phyloP scores from a whole-genome alignment of 1,140 invertebrate species.

The Pseudomyrmex sp. region DNA sequence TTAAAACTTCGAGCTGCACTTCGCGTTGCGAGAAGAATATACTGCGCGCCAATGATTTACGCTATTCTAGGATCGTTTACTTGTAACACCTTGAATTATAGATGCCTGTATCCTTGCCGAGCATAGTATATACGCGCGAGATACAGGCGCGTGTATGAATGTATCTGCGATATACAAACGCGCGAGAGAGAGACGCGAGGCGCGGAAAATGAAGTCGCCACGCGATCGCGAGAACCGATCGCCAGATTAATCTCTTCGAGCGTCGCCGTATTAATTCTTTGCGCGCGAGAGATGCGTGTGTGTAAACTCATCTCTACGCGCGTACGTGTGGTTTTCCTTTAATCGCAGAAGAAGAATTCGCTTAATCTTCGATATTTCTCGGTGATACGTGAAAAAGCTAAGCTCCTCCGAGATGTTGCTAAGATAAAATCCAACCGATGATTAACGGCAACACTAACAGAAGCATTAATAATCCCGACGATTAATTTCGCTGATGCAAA shows the following conservation, averaged over 20 bases:
- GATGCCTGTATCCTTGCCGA: conserved; percentile 75
- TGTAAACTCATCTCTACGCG: conserved; percentile 8
- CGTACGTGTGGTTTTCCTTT: conserved; percentile 26
- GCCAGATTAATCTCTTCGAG: conserved; percentile 31
- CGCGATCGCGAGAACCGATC: conserved; percentile 14
- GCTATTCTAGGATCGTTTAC: conserved; percentile 76
- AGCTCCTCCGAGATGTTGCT: neutral
- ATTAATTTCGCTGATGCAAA: conserved; percentile 37
- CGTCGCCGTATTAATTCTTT: conserved; percentile 44
- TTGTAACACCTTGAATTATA: conserved; percentile 82
- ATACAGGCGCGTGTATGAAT: conserved; percentile 54
- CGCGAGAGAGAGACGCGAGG: conserved; percentile 63
- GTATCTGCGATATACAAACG: conserved; percentile 25
- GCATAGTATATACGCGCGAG: conserved; percentile 30
- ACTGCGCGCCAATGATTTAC: conserved; percentile 78
- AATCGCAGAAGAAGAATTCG: conserved; percentile 20
- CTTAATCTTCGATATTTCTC: conserved; percentile 24
- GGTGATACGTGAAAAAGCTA: conserved; percentile 14
- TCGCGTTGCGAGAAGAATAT: conserved; percentile 74
- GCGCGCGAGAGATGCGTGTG: neutral
- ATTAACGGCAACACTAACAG: conserved; percentile 17
- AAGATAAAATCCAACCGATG: conserved; percentile 22
- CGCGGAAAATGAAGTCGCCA: conserved; percentile 74
- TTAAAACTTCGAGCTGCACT: conserved; percentile 56
- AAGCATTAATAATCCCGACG: conserved; percentile 15